Evolutionary conservation across 2,113 vertebrate species (phyloP).

Genomic region (Anarrhichthys ocellatus): DNA sequence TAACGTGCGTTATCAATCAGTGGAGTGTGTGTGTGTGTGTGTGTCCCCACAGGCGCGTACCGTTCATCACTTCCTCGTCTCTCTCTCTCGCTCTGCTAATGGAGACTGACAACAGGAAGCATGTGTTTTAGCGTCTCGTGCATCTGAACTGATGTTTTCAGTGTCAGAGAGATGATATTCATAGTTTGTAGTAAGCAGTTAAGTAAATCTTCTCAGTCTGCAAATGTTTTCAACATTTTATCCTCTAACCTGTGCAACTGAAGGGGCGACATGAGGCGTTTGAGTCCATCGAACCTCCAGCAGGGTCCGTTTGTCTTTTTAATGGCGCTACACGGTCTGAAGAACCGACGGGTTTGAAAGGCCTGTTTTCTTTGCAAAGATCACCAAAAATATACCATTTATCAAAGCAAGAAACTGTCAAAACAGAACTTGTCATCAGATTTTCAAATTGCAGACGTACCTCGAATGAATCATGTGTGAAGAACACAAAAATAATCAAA

Average conservation of each 20-base stretch:
- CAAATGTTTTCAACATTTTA: background rate
- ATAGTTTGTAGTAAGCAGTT: background rate
- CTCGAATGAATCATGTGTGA: too few relatives aligned
- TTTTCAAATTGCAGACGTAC: too few relatives aligned
- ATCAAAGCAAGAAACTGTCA: too few relatives aligned
- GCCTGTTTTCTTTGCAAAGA: too few relatives aligned
- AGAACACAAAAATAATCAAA: too few relatives aligned
- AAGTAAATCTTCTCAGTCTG: background rate
- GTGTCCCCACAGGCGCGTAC: slow-evolving; percentile 4
- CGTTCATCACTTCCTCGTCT: slow-evolving; percentile 8
- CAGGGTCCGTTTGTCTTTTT: too few relatives aligned
- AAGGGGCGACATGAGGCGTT: background rate
- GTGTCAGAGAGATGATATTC: background rate
- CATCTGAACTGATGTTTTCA: background rate
- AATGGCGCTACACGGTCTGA: too few relatives aligned
- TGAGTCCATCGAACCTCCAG: too few relatives aligned
- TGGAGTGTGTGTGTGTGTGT: slow-evolving; percentile 31
- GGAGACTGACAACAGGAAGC: slow-evolving; percentile 16
- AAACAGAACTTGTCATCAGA: too few relatives aligned
- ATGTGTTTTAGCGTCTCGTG: background rate
- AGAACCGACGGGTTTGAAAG: too few relatives aligned
- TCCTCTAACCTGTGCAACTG: background rate
- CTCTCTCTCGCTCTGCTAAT: slow-evolving; percentile 5
- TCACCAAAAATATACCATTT: too few relatives aligned
- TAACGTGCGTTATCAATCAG: slow-evolving; percentile 42